These are phyloP conservation scores for Pelochelys cantorii DNA, from an alignment of 2,797 vertebrate genomes.

Conservation along the genomic window DNA sequence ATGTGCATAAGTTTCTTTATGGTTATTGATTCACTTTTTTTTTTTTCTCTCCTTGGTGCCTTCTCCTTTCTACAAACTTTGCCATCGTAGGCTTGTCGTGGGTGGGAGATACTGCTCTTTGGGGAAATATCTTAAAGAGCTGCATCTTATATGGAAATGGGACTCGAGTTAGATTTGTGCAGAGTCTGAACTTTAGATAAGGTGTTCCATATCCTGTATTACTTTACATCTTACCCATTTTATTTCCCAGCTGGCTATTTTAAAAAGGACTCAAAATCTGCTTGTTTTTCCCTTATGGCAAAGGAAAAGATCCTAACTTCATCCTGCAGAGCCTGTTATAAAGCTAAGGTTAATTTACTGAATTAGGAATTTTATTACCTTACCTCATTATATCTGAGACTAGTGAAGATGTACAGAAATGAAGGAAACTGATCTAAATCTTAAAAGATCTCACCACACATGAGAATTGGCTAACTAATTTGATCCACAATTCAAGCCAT, in stretches of 20 bases:
- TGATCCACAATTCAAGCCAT: not conserved
- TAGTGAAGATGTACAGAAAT: not conserved
- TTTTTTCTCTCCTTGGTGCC: not conserved
- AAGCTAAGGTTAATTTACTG: slow-evolving; percentile 30
- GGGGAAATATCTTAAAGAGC: not conserved
- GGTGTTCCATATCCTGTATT: slow-evolving; percentile 18
- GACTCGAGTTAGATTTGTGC: slow-evolving; percentile 15
- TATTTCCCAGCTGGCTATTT: not conserved
- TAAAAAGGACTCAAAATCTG: not conserved
- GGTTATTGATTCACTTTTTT: not conserved
- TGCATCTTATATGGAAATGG: not conserved
- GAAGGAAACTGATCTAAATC: not conserved
- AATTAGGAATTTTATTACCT: slow-evolving; percentile 36
- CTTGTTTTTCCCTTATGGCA: slow-evolving; percentile 55
- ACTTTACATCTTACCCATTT: slow-evolving; percentile 2
- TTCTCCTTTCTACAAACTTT: not conserved
- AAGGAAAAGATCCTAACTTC: slow-evolving; percentile 36
- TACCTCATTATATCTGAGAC: not conserved
- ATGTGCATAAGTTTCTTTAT: not conserved
- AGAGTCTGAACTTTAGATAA: not conserved
- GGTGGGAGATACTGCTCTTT: not conserved
- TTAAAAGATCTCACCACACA: not conserved
- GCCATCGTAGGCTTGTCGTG: not conserved
- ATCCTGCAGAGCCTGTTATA: slow-evolving; percentile 58
- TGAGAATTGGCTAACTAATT: rapidly evolving